A percentile compares a stretch with the other conserved stretches of the same genome.
phyloP scores from a whole-genome alignment of 2,113 vertebrate genomes.

The Sorex araneus region DNA sequence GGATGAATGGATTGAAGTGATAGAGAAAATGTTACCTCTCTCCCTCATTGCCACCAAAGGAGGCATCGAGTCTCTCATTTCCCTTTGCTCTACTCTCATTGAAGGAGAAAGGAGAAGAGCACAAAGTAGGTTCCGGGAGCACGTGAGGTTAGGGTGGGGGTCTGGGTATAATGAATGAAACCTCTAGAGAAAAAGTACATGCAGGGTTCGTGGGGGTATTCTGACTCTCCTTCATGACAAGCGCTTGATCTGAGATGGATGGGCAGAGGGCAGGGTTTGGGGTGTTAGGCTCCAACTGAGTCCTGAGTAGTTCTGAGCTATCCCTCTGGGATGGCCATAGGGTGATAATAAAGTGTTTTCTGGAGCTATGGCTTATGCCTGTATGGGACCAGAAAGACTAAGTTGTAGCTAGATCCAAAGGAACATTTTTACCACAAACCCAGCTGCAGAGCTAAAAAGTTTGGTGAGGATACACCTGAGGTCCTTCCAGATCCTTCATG shows the following conservation, averaged over 20 bases:
- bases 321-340: neutral
- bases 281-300: neutral
- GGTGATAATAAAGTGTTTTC: neutral
- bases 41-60: constrained; percentile 75
- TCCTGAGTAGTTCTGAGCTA: neutral
- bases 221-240: neutral
- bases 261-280: neutral
- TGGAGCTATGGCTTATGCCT: neutral
- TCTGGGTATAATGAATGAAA: neutral
- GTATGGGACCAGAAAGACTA: neutral
- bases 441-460: neutral
- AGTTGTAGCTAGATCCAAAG: neutral
- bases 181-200: neutral
- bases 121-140: constrained; percentile 74
- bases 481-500: neutral
- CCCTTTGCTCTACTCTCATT: constrained; percentile 80
- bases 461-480: neutral
- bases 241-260: constrained; percentile 25
- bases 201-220: neutral
- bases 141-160: neutral
- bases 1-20: constrained; percentile 79
- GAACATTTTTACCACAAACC: neutral
- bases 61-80: constrained; percentile 78
- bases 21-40: constrained; percentile 77
- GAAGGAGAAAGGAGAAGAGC: constrained; percentile 75